Conservation (phyloP, 1,140 invertebrate species). For the Eriocheir sinensis region DNA sequence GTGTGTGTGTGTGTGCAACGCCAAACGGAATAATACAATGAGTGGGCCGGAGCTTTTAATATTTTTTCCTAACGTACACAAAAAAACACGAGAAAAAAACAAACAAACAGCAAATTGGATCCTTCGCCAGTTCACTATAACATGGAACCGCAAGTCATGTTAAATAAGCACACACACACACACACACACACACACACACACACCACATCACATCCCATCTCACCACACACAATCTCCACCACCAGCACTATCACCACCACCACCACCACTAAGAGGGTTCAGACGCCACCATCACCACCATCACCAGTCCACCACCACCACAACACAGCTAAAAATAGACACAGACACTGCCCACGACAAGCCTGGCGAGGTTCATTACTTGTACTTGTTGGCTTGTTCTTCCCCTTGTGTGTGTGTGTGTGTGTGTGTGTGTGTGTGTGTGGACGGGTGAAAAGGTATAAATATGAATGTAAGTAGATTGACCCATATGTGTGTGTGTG, state of each 20-base stretch:
- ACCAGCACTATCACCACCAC: neutral
- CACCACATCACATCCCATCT: neutral
- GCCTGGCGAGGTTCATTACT: neutral
- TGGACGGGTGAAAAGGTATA: no score
- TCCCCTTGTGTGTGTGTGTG: constrained; percentile 6
- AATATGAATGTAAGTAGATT: no score
- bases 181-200: neutral
- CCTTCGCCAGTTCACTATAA: no score
- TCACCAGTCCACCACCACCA: neutral
- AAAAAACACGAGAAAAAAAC: neutral
- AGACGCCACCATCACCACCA: neutral
- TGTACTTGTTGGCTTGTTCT: neutral
- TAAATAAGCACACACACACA: constrained; percentile 24
- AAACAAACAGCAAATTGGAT: neutral
- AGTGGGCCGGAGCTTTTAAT: neutral
- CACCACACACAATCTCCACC: neutral
- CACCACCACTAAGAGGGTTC: no score
- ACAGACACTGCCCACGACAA: neutral
- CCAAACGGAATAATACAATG: neutral
- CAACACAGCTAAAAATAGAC: constrained; percentile 9
- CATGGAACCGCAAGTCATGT: neutral
- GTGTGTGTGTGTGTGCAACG: neutral
- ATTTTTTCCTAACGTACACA: neutral
- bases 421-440: constrained; percentile 4
- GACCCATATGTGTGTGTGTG: neutral